Evolutionary conservation across 2,797 vertebrate species (phyloP).

Genomic region (Chloroceryle inda): DNA sequence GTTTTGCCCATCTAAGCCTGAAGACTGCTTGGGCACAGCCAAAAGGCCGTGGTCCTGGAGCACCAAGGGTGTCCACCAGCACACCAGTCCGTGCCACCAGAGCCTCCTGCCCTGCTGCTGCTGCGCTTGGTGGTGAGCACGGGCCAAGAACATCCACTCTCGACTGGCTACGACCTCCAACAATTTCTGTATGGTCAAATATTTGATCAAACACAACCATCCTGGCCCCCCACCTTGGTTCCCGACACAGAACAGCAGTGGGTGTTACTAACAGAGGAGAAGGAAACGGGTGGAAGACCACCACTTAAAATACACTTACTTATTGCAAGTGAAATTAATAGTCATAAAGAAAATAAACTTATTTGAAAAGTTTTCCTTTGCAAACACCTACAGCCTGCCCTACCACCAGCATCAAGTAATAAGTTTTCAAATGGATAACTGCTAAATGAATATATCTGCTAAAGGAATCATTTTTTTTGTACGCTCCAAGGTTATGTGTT

Average conservation of each 20-base stretch:
- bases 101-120: background rate
- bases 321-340: background rate
- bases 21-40: background rate
- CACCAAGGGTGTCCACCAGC: background rate
- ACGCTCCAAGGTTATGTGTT: constrained; percentile 58
- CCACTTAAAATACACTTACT: background rate
- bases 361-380: background rate
- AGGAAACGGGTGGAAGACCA: background rate
- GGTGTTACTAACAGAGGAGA: background rate
- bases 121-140: accelerated
- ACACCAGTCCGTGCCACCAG: accelerated
- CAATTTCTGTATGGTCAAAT: background rate
- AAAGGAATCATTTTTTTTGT: constrained; percentile 34
- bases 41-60: background rate
- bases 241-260: accelerated
- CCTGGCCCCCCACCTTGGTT: background rate
- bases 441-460: constrained; percentile 62
- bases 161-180: background rate
- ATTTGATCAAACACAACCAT: background rate
- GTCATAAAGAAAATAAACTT: background rate
- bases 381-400: background rate
- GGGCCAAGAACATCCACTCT: background rate
- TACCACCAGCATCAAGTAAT: background rate
- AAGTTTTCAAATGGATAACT: constrained; percentile 32
- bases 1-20: background rate